phyloP scores from a whole-genome alignment of 2,797 vertebrate species.

The Oryzias dopingdopingensis region DNA sequence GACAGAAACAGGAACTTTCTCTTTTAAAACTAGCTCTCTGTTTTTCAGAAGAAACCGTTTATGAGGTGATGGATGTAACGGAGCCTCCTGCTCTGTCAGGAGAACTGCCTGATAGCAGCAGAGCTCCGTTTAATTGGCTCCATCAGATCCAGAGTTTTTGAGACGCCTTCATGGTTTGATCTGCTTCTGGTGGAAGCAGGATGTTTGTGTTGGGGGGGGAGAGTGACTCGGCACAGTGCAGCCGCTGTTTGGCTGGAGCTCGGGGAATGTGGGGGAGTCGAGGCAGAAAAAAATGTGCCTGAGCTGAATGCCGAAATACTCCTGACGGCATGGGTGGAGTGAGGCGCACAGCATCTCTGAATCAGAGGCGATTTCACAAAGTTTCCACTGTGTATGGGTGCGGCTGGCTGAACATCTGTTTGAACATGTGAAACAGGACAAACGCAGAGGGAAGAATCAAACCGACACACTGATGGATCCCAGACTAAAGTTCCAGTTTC shows the following conservation, averaged over 20 bases:
- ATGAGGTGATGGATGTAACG: slow-evolving; percentile 9
- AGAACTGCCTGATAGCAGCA: slow-evolving; percentile 45
- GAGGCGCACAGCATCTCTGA: slow-evolving; percentile 17
- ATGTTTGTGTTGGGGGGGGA: slow-evolving; percentile 10
- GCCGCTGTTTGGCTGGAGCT: slow-evolving; percentile 34
- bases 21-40: neutral
- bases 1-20: neutral
- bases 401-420: neutral
- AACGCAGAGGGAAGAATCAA: neutral
- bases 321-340: slow-evolving; percentile 48
- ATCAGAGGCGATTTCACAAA: slow-evolving; percentile 32
- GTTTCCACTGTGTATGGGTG: slow-evolving; percentile 15
- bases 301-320: slow-evolving; percentile 63
- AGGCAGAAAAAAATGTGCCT: slow-evolving; percentile 46
- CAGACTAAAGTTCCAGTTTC: neutral
- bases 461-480: neutral
- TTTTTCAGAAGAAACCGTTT: slow-evolving; percentile 16
- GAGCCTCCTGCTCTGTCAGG: slow-evolving; percentile 30
- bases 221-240: slow-evolving; percentile 14
- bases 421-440: slow-evolving; percentile 5
- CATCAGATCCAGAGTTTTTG: slow-evolving; percentile 42
- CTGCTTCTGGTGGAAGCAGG: slow-evolving; percentile 24
- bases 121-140: slow-evolving; percentile 33
- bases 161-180: slow-evolving; percentile 49
- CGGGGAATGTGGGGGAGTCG: slow-evolving; percentile 46